Conservation (phyloP, 2,113 vertebrate genomes). For the Menura novaehollandiae region DNA sequence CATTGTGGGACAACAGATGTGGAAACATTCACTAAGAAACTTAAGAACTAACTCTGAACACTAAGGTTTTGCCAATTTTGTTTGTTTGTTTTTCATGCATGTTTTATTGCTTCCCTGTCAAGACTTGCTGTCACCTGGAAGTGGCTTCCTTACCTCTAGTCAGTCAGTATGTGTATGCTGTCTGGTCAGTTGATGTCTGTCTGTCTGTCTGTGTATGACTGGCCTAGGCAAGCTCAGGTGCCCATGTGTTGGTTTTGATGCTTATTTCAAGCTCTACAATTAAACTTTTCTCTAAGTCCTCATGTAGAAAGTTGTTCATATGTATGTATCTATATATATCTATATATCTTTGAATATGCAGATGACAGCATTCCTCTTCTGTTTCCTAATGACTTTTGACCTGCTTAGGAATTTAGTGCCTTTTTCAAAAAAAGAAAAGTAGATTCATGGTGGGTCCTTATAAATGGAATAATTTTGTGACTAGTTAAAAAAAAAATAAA, state of each 20-base stretch:
- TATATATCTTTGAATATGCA: neutral
- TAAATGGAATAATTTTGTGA: neutral
- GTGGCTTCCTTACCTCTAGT: neutral
- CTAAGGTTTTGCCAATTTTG: neutral
- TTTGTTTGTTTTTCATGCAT: neutral
- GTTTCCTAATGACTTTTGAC: conserved; percentile 15
- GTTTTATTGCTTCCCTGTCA: neutral
- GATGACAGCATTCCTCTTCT: neutral
- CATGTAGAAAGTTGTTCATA: neutral
- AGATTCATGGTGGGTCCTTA: neutral
- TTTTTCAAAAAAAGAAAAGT: conserved; percentile 14
- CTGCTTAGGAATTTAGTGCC: conserved; percentile 59
- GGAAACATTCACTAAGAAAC: neutral
- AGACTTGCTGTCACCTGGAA: neutral
- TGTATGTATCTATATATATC: neutral
- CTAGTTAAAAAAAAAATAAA: neutral
- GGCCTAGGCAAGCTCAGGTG: neutral
- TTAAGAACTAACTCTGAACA: conserved; percentile 19
- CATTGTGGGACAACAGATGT: neutral
- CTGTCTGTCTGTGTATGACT: neutral
- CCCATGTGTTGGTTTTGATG: neutral
- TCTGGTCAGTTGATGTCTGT: neutral
- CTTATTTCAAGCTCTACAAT: neutral
- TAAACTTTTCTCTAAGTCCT: neutral
- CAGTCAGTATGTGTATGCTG: neutral